Base-by-base conservation (phyloP, 2,113 vertebrate genomes). In the Salvelinus fontinalis region DNA sequence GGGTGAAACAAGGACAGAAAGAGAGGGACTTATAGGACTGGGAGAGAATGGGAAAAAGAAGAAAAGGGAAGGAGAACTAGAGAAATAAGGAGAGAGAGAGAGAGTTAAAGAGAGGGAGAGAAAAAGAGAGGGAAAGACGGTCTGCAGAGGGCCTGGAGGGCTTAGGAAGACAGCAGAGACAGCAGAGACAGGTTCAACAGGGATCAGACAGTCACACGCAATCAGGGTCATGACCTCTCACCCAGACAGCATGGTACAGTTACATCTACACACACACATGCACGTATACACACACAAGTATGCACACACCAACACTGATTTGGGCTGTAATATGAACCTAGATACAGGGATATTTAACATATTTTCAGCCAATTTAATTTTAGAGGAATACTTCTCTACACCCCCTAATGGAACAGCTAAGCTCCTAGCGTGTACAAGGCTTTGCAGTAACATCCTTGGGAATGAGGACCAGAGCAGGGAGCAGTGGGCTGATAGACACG, bases 161-260 rank as follows among this genome's bases (percentile, higher is more conserved):
- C 39, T 9, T 44, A 16, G 16, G 54, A 20, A 57, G 4, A 57
- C 1, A 57, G 54, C 14, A 57, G n/a, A 62, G 59, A 2, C n/a
- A 6, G n/a, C 5, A 16, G 57, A 77, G 76, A 67, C 73, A 75
- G 49, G 75, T 80, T 69, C 48, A 70, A 66, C 34, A 79, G 81
- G 78, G 72, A 75, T 51, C 7, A 26, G 39, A 66, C 57, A 4
- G 76, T 82, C 82, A 75, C 34, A 3, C 16, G 67, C 39, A 74
- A 85, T 85, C 71, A 82, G 57, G 75, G 76, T 85, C 84, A 86
- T 27, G 73, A 71, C 76, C 73, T 75, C 74, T 34, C 69, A 71
- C 22, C 70, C 73, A 77, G 79, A 81, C 75, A 79, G 51, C 51
- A 18, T 54, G 51, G 51, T 18, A 54, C 66, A 71, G 70, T 49